Conservation (phyloP, 2,113 vertebrate species). For the Rattus rattus region DNA sequence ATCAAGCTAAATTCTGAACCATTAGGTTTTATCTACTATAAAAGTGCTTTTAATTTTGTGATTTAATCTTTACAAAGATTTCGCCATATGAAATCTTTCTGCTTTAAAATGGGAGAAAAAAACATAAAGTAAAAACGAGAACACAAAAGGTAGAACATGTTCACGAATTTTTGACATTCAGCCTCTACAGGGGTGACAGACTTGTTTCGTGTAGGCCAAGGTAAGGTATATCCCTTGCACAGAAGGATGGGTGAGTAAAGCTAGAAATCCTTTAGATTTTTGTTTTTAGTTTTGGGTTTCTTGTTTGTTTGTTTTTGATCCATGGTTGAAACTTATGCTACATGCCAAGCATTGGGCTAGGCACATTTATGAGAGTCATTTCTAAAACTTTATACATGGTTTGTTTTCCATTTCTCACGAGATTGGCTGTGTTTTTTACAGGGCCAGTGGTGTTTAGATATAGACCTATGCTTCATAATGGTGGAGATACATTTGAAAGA, state of each 20-base stretch:
- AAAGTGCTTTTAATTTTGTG: not conserved
- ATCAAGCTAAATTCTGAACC: not conserved
- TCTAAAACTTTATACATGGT: not conserved
- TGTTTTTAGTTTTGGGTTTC: not conserved
- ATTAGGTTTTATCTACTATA: not conserved
- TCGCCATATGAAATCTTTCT: not conserved
- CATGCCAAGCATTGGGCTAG: accelerated
- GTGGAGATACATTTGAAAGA: not conserved
- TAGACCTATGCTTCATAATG: accelerated
- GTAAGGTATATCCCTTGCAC: accelerated
- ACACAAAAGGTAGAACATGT: not conserved
- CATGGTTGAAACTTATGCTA: too few relatives aligned
- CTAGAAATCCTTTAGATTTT: not conserved
- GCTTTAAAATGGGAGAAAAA: not conserved
- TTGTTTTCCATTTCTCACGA: not conserved
- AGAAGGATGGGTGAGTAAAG: accelerated
- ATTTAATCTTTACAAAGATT: not conserved
- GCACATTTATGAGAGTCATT: not conserved
- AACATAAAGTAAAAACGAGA: not conserved
- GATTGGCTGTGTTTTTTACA: not conserved
- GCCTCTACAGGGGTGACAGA: accelerated
- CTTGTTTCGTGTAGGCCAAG: not conserved
- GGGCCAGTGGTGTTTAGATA: not conserved
- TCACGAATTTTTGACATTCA: accelerated
- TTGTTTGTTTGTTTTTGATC: not conserved